Evolutionary conservation across 1,140 invertebrate species (phyloP).

Genomic region (Frieseomelitta varia): DNA sequence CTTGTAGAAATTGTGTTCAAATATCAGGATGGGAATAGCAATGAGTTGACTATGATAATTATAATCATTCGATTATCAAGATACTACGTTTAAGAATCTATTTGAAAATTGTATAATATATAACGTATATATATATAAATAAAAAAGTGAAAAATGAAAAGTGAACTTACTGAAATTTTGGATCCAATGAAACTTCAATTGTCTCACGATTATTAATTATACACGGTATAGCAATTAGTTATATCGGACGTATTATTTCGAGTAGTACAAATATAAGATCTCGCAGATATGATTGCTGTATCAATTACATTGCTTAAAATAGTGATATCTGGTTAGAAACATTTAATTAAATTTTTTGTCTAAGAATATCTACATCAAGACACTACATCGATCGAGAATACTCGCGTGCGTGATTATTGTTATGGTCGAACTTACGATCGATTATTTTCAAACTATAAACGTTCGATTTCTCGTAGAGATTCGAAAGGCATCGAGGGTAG

Average conservation of each 20-base stretch:
- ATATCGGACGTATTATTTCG: background rate
- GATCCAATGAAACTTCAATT: background rate
- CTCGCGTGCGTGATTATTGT: background rate
- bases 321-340: background rate
- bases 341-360: background rate
- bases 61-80: background rate
- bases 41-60: background rate
- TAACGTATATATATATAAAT: background rate
- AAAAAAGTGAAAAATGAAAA: background rate
- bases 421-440: background rate
- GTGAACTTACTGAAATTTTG: slow-evolving; percentile 16
- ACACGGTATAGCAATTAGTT: background rate
- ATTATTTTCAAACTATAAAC: background rate
- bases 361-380: background rate
- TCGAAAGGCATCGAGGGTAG: background rate
- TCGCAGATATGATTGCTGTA: background rate
- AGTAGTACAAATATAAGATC: background rate
- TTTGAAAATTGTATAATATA: background rate
- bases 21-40: background rate
- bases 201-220: slow-evolving; percentile 1
- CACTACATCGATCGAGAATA: slow-evolving; percentile 1
- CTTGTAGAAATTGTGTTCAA: background rate
- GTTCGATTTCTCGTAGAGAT: background rate
- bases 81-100: background rate
- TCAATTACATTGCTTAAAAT: background rate